Base-by-base conservation (phyloP, 2,113 vertebrate species). In the Hippocampus mohnikei region DNA sequence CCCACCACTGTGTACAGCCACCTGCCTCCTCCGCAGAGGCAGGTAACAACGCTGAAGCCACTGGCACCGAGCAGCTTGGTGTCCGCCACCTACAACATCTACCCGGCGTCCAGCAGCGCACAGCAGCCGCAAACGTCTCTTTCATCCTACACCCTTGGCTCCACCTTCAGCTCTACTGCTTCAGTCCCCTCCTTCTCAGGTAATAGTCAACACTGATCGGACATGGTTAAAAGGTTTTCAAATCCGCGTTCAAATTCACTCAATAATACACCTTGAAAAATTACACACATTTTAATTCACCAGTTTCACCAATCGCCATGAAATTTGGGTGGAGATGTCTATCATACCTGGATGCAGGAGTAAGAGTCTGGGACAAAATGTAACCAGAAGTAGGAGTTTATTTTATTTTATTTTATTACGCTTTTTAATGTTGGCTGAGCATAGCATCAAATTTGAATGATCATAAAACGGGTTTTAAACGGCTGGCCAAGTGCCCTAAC, bases 41-140 rank as follows among this genome's bases (percentile, higher is more conserved):
- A 91, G 81, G 89, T 87, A 21, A 88, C 91, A 0, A 81, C 88
- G 0, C 76, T 91, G 15, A 89, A 91, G 65, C 84, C 83, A 1
- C 78, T 90, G 23, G 87, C 85, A 3, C 88, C 88, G 2, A 80
- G 84, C 70, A 86, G 87, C 56, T n/a, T 88, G 0, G 80, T 87
- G 41, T 86, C 92, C 42, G 85, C 88, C 78, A 91, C 82, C 84
- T 92, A 90, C 79, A 91, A 87, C 81, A 82, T 89, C 71, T 91
- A 91, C 63, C 87, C 92, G 2, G 71, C 74, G 6, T 89, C 77
- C 40, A 91, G 88, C 23, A 87, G 87, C 1, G 69, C 88, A 12
- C 93, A 90, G 83, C 91, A 93, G 48, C 68, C 79, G 0, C 84
- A 87, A 5, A 84, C 89, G 0, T 72, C 86, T 25, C 80, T 91